Evolutionary conservation across 2,113 vertebrate genomes (phyloP).

Genomic region (Campylorhamphus procurvoides): DNA sequence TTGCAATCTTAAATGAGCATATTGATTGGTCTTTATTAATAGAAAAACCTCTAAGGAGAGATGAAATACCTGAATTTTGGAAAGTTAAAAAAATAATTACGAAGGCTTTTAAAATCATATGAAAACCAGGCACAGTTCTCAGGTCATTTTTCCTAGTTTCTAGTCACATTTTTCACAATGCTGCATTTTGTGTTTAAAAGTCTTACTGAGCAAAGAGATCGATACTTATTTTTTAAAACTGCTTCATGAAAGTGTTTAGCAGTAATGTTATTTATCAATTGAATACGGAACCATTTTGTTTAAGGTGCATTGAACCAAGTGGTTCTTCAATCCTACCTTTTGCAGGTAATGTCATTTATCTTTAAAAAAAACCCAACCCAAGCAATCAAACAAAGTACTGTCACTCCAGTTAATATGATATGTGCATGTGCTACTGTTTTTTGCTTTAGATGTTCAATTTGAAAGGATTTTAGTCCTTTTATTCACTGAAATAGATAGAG

Average conservation of each 20-base stretch:
- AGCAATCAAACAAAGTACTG: not conserved
- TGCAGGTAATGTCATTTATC: not conserved
- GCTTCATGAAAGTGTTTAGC: not conserved
- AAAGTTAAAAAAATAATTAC: not conserved
- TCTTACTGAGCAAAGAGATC: not conserved
- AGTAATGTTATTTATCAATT: not conserved
- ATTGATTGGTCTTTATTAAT: slow-evolving; percentile 21
- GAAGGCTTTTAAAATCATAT: not conserved
- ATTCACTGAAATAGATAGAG: not conserved
- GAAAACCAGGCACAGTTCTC: not conserved
- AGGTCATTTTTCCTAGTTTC: not conserved
- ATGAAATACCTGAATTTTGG: not conserved
- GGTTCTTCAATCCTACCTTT: not conserved
- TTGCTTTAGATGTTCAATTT: not conserved
- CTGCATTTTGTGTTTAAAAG: not conserved
- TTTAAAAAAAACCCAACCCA: not conserved
- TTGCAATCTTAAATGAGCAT: not conserved
- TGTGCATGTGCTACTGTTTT: not conserved
- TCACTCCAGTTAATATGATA: not conserved
- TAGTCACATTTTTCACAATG: not conserved
- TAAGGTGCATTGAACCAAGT: not conserved
- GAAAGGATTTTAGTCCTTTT: not conserved
- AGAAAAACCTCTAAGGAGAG: not conserved
- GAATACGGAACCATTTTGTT: not conserved
- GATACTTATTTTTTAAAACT: not conserved